Base-by-base conservation (phyloP, 2,113 vertebrate genomes). In the Cathartes aura region DNA sequence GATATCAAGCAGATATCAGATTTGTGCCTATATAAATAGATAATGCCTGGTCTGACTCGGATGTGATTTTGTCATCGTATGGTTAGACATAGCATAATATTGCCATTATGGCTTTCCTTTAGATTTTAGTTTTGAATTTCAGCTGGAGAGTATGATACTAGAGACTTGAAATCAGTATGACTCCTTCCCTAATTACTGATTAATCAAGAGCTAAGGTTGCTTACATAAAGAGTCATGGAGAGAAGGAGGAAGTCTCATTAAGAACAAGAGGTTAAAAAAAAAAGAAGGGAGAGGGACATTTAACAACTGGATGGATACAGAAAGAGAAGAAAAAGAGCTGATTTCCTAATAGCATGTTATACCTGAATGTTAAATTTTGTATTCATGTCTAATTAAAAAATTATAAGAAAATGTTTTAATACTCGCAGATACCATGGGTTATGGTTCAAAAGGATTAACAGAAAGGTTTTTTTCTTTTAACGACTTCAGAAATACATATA, bases 241-340 rank as follows among this genome's bases (percentile, higher is more conserved):
- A 97, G 97, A 97, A 96, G 91, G 87, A 97, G 97, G 97, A 97
- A 98, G 97, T 97, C 91, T 98, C 98, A 98, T 97, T 97, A 97
- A 71, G 93, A 97, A 96, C 62, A 96, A 96, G 97, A 98, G 83
- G 74, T n/a, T 82, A 88, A 95, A 94, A 93, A 95, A 42, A 71
- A 29, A 36, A 22, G 12, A 21, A 20, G 34, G 63, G 72, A 89
- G 12, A 8, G 87, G 79, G 82, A 93, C 87, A 75, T 95, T 95
- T 82, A 93, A 95, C 87, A 96, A 93, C 59, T 89, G 59, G 72
- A 85, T 89, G 42, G 82, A 84, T 80, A 80, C 6, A 87, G 72
- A 62, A 71, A 26, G 36, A 88, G 43, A 74, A 87, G 59, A n/a
- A 83, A 91, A 50, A 76, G 34, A 82, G 43, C 30, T 67, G 32